These are phyloP conservation scores for Nymphicus hollandicus DNA, from an alignment of 2,113 vertebrate genomes.

Conservation along the genomic window DNA sequence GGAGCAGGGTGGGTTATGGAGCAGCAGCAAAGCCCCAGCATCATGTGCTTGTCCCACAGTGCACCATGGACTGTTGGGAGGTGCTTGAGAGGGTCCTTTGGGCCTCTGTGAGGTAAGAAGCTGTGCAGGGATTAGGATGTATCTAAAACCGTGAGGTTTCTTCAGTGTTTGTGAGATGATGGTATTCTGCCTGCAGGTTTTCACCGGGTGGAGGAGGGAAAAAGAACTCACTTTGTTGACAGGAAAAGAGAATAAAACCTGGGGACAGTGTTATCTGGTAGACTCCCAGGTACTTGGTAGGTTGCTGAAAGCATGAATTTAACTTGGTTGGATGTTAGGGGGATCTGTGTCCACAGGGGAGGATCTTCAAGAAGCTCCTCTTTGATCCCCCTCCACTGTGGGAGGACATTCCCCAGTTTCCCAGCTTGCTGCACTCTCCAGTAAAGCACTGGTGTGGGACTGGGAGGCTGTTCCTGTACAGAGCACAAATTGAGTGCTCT, in stretches of 20 bases:
- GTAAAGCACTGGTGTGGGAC: neutral
- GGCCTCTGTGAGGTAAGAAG: neutral
- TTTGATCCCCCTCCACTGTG: too few relatives aligned
- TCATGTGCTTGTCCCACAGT: rapidly evolving
- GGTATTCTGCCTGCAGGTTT: neutral
- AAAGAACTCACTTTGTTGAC: neutral
- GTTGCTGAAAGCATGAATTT: neutral
- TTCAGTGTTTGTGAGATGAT: neutral
- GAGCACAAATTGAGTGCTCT: neutral
- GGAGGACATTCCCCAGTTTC: neutral
- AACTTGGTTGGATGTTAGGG: neutral
- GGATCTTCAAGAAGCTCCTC: neutral
- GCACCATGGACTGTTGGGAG: rapidly evolving
- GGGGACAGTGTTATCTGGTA: neutral
- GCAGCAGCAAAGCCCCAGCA: neutral
- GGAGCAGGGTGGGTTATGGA: neutral
- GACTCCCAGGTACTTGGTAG: neutral
- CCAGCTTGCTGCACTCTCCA: neutral
- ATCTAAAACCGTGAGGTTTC: neutral
- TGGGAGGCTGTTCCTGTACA: neutral
- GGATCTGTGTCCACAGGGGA: neutral
- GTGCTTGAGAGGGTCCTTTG: neutral
- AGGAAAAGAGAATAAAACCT: neutral
- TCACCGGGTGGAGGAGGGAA: neutral
- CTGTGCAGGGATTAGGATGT: neutral